Evolutionary conservation across 2,888 invertebrate genomes (phyloP), one percentile per base, ranked within the genome.

Genomic region (Diarsia brunnea): DNA sequence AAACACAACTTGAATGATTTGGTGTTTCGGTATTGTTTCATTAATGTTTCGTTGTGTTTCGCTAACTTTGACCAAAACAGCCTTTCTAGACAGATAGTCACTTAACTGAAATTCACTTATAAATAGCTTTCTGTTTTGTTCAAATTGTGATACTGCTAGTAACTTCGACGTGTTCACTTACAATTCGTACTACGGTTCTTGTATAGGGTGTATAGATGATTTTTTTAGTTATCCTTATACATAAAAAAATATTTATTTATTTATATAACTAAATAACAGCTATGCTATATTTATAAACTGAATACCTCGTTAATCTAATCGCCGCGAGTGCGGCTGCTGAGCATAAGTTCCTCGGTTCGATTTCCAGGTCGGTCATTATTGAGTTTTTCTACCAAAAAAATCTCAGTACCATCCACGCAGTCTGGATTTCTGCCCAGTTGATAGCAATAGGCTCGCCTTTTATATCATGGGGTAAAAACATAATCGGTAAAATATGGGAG

Each of bases 1-100:
- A 81, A 82, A 84, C 61, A 69, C 1, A 76, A 73, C 45, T 69
- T 77, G 4, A 58, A 60, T 55, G 27, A 64, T 66, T 64, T 72
- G 27, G 53, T 60, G 67, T 60, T 73, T 80, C n/a, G 21, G 21
- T 47, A 43, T 69, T 80, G 63, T 68, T 68, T 60, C 21, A 60
- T 49, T 66, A 60, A 53, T 64, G 49, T 81, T 67, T 70, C 2
- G 24, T 27, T 70, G 73, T 45, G 69, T 47, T 69, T 31, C 7
- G 27, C 10, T 21, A 64, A 47, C 27, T 58, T 55, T 10, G 10
- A 14, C 1, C 14, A 45, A 73, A 31, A 64, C 45, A 51, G 4
- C 55, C 55, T 55, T 55, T n/a, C n/a, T 53, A 53, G 51, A 21
- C 51, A 51, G 21, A 21, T 51, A 51, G 4, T 14, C 14, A 51